Evolutionary conservation across 2,113 vertebrate species (phyloP).

Genomic region (Poeciliopsis retropinna): DNA sequence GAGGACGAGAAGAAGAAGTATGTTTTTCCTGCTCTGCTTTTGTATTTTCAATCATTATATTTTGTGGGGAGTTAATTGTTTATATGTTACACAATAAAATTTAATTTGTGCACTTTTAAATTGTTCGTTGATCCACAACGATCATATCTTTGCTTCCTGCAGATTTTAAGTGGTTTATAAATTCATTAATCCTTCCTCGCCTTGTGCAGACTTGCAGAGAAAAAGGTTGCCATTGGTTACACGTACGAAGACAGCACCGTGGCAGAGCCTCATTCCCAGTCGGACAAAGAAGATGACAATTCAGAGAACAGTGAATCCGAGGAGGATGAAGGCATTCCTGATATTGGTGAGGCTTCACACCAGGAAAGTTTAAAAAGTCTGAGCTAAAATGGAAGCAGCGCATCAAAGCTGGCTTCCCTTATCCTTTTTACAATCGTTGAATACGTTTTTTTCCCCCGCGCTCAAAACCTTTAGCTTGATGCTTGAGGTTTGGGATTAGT

Average conservation of each 20-base stretch:
- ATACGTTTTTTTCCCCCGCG: too few species aligned
- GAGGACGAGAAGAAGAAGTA: conserved; percentile 98
- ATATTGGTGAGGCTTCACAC: conserved; percentile 84
- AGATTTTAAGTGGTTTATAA: background rate
- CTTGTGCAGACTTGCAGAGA: conserved; percentile 86
- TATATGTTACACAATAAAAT: too few species aligned
- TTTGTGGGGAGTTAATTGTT: background rate
- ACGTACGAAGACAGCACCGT: conserved; percentile 96
- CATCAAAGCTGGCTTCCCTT: background rate
- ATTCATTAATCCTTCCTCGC: background rate
- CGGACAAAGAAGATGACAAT: conserved; percentile 91
- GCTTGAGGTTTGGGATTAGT: too few species aligned
- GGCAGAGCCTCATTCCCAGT: conserved; percentile 81
- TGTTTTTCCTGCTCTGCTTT: conserved; percentile 39
- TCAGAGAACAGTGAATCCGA: conserved; percentile 94
- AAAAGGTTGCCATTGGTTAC: conserved; percentile 94
- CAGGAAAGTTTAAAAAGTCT: background rate
- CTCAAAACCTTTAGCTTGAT: background rate
- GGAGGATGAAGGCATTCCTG: conserved; percentile 95
- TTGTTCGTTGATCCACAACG: background rate
- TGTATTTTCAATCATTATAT: background rate
- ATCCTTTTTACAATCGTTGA: too few species aligned
- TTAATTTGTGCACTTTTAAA: background rate
- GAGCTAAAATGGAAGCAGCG: background rate
- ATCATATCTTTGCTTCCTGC: background rate